A percentile compares a stretch with the other conserved stretches of the same genome.
Conservation (phyloP, 2,113 vertebrate species). For the Lamprologus callipterus region DNA sequence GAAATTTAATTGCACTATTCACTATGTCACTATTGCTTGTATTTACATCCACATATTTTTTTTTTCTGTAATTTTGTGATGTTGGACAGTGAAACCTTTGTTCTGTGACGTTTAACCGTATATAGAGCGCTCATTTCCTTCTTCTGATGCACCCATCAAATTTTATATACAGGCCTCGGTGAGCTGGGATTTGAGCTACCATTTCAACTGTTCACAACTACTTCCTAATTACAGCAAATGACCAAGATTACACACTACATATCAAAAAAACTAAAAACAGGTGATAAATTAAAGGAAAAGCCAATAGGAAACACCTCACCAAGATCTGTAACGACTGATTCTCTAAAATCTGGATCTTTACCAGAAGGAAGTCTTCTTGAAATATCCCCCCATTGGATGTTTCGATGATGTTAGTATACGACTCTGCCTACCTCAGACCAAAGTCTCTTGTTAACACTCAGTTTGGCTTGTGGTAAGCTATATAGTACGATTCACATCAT, state of each 20-base stretch:
- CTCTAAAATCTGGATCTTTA: not conserved
- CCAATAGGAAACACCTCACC: not conserved
- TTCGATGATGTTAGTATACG: not conserved
- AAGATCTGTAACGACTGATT: not conserved
- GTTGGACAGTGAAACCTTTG: not conserved
- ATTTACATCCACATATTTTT: not conserved
- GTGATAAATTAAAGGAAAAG: not conserved
- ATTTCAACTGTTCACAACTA: not conserved
- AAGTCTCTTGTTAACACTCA: not conserved
- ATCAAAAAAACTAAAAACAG: not conserved
- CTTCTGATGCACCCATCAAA: not conserved
- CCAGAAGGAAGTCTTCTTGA: not conserved
- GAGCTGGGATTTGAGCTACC: not conserved
- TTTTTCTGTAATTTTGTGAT: not conserved
- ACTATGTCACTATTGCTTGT: not conserved
- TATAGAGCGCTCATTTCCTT: not conserved
- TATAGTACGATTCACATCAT: not conserved
- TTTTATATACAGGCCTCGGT: not conserved
- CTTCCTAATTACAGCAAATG: not conserved
- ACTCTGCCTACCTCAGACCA: not conserved
- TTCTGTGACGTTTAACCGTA: not conserved
- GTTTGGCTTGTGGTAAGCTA: not conserved
- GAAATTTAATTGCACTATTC: not conserved
- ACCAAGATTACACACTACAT: not conserved
- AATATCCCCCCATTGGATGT: not conserved